Conservation (phyloP, 1,140 invertebrate species). For the Teleogryllus occipitalis region DNA sequence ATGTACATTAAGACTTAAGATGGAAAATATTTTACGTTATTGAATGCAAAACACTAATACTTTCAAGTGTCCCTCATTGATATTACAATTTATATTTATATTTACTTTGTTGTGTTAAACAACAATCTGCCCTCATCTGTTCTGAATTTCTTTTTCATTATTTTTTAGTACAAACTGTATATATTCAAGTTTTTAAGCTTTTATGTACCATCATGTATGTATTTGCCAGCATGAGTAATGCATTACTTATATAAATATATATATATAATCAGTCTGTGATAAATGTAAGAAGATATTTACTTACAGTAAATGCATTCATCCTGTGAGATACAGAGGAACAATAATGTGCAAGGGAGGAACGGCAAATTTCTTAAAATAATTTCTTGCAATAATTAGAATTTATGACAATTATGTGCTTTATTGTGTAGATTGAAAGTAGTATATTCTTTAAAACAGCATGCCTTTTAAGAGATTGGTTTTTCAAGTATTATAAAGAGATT, state of each 20-base stretch:
- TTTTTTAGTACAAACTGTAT: neutral
- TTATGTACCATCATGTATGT: neutral
- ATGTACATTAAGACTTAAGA: no score
- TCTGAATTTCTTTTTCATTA: neutral
- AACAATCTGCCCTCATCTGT: no score
- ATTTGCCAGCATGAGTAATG: neutral
- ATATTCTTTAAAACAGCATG: no score
- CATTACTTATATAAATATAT: neutral
- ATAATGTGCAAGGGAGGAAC: neutral
- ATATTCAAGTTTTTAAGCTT: neutral
- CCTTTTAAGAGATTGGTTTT: no score
- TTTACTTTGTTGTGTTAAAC: no score
- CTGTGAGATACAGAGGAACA: neutral
- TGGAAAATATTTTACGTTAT: no score
- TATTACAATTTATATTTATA: no score
- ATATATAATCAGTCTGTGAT: slow-evolving; percentile 1
- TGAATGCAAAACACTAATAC: no score
- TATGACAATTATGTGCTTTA: neutral
- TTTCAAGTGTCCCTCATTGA: no score
- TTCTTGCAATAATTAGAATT: neutral
- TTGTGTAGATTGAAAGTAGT: neutral
- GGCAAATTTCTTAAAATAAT: neutral
- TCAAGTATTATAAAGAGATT: no score
- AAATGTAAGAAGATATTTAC: slow-evolving; percentile 2
- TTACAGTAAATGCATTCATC: neutral